phyloP scores from a whole-genome alignment of 2,888 invertebrate species.

The Drosophila stalkeri region DNA sequence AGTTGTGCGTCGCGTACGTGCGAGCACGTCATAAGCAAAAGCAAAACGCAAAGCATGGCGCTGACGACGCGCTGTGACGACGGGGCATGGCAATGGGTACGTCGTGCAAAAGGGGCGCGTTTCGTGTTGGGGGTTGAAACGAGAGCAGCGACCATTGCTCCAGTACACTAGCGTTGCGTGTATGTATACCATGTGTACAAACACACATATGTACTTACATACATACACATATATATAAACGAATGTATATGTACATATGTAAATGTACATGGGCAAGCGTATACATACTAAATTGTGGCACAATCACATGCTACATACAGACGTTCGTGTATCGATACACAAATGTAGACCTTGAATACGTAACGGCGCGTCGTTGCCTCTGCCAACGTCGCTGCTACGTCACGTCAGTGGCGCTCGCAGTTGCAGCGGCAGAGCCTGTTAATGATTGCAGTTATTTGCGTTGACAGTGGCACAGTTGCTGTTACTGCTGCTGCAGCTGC shows the following conservation, averaged over 20 bases:
- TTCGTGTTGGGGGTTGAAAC: conserved; percentile 68
- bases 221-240: neutral
- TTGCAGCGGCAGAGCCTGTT: conserved; percentile 33
- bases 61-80: conserved; percentile 50
- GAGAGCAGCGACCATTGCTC: conserved; percentile 57
- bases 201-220: neutral
- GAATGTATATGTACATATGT: conserved; percentile 16
- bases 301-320: conserved; percentile 23
- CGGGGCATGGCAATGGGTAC: conserved; percentile 32
- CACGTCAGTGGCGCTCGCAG: conserved; percentile 28
- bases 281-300: conserved; percentile 52
- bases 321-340: conserved; percentile 68
- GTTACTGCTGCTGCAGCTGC: conserved; percentile 14
- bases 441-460: conserved; percentile 30
- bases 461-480: conserved; percentile 14
- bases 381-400: conserved; percentile 50
- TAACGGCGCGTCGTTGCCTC: conserved; percentile 48
- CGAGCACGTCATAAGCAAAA: conserved; percentile 76
- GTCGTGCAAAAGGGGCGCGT: conserved; percentile 67
- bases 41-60: conserved; percentile 53
- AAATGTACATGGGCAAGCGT: conserved; percentile 35
- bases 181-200: conserved; percentile 53
- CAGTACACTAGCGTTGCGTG: conserved; percentile 46
- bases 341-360: conserved; percentile 77
- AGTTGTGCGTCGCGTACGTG: conserved; percentile 67